These are phyloP conservation scores for Octopus sinensis DNA, from an alignment of 1,140 invertebrate species.

Conservation along the genomic window DNA sequence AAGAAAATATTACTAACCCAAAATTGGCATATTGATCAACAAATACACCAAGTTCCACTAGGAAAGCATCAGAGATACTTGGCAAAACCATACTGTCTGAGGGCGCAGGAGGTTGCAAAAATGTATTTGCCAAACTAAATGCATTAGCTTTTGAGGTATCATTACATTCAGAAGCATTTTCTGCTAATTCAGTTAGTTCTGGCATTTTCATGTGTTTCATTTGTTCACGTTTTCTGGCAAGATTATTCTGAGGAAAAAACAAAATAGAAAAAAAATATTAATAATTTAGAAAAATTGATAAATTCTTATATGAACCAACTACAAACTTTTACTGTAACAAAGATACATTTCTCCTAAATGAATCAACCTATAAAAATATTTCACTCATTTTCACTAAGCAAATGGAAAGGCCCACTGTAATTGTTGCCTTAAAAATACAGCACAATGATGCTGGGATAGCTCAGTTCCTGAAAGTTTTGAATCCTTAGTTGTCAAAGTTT, in stretches of 20 bases:
- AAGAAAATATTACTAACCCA: background rate
- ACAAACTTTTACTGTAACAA: too few species aligned
- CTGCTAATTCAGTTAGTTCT: conserved; percentile 24
- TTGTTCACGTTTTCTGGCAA: conserved; percentile 25
- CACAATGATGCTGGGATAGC: too few species aligned
- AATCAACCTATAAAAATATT: too few species aligned
- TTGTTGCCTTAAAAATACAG: too few species aligned
- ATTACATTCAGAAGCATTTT: conserved; percentile 10
- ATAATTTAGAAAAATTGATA: too few species aligned
- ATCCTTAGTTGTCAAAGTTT: too few species aligned
- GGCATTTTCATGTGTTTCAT: conserved; percentile 29
- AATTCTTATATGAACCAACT: too few species aligned
- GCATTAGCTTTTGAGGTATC: background rate
- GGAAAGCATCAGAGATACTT: conserved; percentile 10
- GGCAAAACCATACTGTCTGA: background rate
- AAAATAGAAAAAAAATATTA: background rate
- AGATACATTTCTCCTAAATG: too few species aligned
- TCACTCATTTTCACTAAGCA: too few species aligned
- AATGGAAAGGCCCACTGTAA: too few species aligned
- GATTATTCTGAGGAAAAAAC: conserved; percentile 19
- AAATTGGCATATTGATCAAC: conserved; percentile 9
- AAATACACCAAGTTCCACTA: background rate
- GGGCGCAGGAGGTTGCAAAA: background rate
- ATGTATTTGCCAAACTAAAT: background rate
- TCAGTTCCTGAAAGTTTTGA: too few species aligned